phyloP scores from a whole-genome alignment of 2,113 vertebrate species.

The Xenopus borealis region DNA sequence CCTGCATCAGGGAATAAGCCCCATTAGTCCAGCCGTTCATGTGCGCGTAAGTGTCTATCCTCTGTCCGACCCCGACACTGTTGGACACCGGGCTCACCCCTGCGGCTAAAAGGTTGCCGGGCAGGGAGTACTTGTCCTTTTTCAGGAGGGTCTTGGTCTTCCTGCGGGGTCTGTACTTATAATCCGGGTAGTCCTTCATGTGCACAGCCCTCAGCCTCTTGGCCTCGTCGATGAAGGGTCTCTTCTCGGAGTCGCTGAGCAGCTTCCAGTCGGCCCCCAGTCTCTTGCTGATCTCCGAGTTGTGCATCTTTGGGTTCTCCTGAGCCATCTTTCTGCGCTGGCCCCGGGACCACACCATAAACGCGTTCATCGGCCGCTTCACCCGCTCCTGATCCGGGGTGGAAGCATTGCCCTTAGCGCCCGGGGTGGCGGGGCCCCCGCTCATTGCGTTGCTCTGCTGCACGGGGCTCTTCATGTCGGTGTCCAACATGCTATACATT shows the following conservation, averaged over 20 bases:
- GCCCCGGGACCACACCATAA: conserved; percentile 98
- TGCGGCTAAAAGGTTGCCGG: conserved; percentile 82
- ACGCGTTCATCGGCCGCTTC: conserved; percentile 97
- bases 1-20: conserved; percentile 94
- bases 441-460: conserved; percentile 69
- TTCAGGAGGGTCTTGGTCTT: conserved; percentile 98
- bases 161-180: conserved; percentile 96
- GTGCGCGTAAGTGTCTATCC: conserved; percentile 92
- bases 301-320: conserved; percentile 99
- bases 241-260: conserved; percentile 91
- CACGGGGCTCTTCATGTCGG: conserved; percentile 83
- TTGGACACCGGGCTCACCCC: conserved; percentile 76
- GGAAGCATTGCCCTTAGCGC: conserved; percentile 56
- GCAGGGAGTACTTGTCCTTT: conserved; percentile 96
- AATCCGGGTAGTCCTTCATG: conserved; percentile 99
- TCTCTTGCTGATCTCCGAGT: conserved; percentile 97
- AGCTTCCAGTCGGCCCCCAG: conserved; percentile 97
- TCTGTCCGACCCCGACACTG: conserved; percentile 86
- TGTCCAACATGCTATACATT: conserved; percentile 97
- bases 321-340: conserved; percentile 97
- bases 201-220: conserved; percentile 93
- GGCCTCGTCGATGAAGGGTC: conserved; percentile 97
- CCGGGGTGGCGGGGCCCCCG: conserved; percentile 48
- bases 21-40: conserved; percentile 97
- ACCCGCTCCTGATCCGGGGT: conserved; percentile 87